Percentiles rank a stretch among this genome's conserved stretches.
These are phyloP conservation scores for Campaea margaritaria DNA, from an alignment of 2,888 invertebrate genomes.

Conservation along the genomic window DNA sequence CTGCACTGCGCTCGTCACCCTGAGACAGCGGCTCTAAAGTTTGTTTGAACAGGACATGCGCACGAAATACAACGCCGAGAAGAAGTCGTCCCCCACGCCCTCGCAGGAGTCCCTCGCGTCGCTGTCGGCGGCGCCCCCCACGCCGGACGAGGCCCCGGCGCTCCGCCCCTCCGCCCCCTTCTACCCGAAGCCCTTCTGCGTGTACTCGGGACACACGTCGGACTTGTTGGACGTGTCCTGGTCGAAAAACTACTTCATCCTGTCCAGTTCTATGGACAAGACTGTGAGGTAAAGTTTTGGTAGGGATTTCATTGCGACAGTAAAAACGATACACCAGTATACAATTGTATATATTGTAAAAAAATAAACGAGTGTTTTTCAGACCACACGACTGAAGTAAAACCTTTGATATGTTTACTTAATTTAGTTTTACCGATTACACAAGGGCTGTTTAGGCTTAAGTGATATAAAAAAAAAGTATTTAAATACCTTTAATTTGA, in stretches of 20 bases:
- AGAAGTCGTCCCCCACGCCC: conserved; percentile 95
- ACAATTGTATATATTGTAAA: too few relatives aligned
- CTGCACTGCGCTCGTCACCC: too few relatives aligned
- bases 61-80: conserved; percentile 96
- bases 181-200: conserved; percentile 95
- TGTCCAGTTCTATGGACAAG: conserved; percentile 99
- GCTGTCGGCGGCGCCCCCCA: conserved; percentile 74
- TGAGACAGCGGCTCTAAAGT: too few relatives aligned
- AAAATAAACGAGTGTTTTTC: too few relatives aligned
- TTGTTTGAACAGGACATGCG: conserved; percentile 91
- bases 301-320: too few relatives aligned
- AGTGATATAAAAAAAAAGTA: too few relatives aligned
- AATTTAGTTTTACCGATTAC: too few relatives aligned
- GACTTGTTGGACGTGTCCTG: conserved; percentile 98
- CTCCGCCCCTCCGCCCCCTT: conserved; percentile 89
- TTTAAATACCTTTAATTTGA: too few relatives aligned
- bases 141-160: conserved; percentile 81
- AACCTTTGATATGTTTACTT: too few relatives aligned
- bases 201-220: conserved; percentile 97
- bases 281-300: conserved; percentile 86
- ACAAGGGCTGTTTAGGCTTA: too few relatives aligned
- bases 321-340: too few relatives aligned
- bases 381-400: too few relatives aligned
- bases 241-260: conserved; percentile 99
- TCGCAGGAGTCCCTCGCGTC: conserved; percentile 96